Percentiles rank a stretch among this genome's conserved stretches.
Conservation (phyloP, 2,113 vertebrate genomes). For the Hepsetus odoe region DNA sequence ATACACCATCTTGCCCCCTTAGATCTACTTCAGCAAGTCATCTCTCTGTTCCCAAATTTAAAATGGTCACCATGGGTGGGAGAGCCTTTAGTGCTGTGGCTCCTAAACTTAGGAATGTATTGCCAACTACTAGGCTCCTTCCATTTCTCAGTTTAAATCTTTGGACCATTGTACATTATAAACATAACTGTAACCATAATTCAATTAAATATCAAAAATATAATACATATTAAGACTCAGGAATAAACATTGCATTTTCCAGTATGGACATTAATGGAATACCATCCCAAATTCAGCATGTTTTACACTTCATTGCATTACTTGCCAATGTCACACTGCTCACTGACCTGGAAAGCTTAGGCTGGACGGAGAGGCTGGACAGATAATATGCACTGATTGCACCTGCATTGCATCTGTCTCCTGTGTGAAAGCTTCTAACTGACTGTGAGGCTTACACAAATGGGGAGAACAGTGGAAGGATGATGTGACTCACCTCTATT, state of each 20-base stretch:
- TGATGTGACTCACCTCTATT: conserved; percentile 16
- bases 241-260: not conserved
- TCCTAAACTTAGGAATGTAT: too few relatives aligned
- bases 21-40: too few relatives aligned
- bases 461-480: conserved; percentile 14
- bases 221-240: too few relatives aligned
- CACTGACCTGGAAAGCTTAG: not conserved
- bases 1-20: too few relatives aligned
- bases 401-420: not conserved
- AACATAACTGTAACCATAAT: too few relatives aligned
- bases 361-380: not conserved
- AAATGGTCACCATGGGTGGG: too few relatives aligned
- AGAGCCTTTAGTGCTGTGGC: too few relatives aligned
- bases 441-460: conserved; percentile 8
- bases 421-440: conserved; percentile 6
- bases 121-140: too few relatives aligned
- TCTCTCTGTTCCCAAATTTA: too few relatives aligned
- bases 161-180: too few relatives aligned
- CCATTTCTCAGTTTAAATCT: too few relatives aligned
- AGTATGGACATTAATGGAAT: not conserved
- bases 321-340: not conserved
- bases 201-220: too few relatives aligned
- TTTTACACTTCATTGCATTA: not conserved
- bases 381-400: not conserved
- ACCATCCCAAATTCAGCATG: not conserved